phyloP scores from a whole-genome alignment of 2,888 invertebrate species.

The Smittia aterrima region DNA sequence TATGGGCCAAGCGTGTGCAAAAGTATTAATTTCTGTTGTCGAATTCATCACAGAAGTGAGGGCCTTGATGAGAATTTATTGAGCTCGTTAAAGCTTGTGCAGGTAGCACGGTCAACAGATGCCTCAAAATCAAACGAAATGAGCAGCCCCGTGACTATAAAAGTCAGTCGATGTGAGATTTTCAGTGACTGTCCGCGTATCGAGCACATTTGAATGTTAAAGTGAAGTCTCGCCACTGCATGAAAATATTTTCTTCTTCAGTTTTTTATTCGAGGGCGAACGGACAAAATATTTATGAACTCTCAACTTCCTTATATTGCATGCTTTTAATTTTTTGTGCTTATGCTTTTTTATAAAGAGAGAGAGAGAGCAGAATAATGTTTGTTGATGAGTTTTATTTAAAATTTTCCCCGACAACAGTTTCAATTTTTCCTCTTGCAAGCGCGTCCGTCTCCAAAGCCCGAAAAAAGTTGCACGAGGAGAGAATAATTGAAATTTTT shows the following conservation, averaged over 20 bases:
- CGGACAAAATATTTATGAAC: too few species aligned
- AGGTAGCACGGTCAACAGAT: not conserved
- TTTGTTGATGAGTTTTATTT: slow-evolving; percentile 17
- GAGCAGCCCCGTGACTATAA: too few species aligned
- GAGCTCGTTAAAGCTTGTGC: not conserved
- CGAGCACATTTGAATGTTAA: too few species aligned
- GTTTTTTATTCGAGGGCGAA: too few species aligned
- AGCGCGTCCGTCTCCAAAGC: not conserved
- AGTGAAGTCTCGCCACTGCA: too few species aligned
- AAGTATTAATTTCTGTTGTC: not conserved
- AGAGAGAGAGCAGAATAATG: not conserved
- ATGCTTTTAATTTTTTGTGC: too few species aligned
- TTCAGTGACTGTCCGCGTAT: too few species aligned
- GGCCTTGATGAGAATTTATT: not conserved
- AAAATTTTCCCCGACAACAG: not conserved
- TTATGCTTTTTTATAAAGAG: too few species aligned
- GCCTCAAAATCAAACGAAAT: not conserved
- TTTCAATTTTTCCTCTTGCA: slow-evolving; percentile 8
- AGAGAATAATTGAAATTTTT: slow-evolving; percentile 32
- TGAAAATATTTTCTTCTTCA: too few species aligned
- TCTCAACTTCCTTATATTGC: too few species aligned
- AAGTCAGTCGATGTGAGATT: too few species aligned
- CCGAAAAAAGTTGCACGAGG: not conserved
- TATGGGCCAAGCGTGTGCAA: not conserved
- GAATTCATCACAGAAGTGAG: not conserved